Conservation (phyloP, 2,113 vertebrate genomes). For the Ctenomys sociabilis region DNA sequence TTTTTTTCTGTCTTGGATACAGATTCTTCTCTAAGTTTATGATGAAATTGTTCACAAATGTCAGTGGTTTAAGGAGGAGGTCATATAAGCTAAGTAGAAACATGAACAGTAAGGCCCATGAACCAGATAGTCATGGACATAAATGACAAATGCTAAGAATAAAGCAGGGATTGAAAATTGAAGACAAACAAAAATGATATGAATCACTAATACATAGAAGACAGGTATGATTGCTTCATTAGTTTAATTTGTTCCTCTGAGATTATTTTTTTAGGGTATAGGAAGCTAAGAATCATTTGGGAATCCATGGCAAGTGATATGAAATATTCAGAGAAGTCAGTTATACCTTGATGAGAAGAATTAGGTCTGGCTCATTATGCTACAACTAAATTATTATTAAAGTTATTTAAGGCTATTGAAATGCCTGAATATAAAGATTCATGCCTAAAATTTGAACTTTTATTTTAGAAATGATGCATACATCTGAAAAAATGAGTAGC, state of each 20-base stretch:
- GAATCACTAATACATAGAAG: not conserved
- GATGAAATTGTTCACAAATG: not conserved
- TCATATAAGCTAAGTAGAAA: not conserved
- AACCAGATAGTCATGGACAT: not conserved
- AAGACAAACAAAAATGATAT: not conserved
- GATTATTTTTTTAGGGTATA: not conserved
- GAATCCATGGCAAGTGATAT: not conserved
- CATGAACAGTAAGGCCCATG: not conserved
- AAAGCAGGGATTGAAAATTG: not conserved
- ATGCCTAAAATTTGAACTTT: not conserved
- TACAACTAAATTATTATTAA: not conserved
- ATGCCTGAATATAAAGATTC: constrained; percentile 21
- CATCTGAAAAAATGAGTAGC: not conserved
- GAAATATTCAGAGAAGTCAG: constrained; percentile 9
- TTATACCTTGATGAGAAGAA: not conserved
- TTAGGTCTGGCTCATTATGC: not conserved
- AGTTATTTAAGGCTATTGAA: constrained; percentile 9
- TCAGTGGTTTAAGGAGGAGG: not conserved
- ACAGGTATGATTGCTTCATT: not conserved
- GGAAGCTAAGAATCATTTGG: not conserved
- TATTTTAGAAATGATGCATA: not conserved
- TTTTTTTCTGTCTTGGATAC: not conserved
- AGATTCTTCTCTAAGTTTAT: not conserved
- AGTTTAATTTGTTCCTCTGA: constrained; percentile 4
- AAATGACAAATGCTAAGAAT: not conserved